Percentiles rank a stretch among this genome's conserved stretches.
phyloP scores from a whole-genome alignment of 2,113 vertebrate genomes.

The Coreoperca whiteheadi region DNA sequence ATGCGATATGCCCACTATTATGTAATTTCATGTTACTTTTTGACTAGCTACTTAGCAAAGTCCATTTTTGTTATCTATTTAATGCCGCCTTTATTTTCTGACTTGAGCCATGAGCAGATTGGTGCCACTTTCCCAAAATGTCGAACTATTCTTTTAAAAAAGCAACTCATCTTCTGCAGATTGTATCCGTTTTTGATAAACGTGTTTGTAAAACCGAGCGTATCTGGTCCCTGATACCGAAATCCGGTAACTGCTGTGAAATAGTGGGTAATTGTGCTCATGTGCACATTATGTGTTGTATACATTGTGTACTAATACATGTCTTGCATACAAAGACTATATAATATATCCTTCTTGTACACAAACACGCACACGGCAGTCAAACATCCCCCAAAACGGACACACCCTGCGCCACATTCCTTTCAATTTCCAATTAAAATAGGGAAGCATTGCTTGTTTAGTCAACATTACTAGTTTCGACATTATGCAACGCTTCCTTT shows the following conservation, averaged over 20 bases:
- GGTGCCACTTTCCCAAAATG: neutral
- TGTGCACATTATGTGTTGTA: neutral
- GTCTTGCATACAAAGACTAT: neutral
- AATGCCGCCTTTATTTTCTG: neutral
- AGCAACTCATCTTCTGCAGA: neutral
- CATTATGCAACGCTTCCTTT: constrained; percentile 53
- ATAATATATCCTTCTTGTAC: too few relatives aligned
- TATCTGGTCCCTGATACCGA: neutral
- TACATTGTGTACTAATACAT: neutral
- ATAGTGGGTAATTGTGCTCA: neutral
- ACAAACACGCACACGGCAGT: neutral
- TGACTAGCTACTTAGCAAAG: neutral
- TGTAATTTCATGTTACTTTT: neutral
- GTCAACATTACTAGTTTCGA: constrained; percentile 7
- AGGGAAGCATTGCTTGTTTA: constrained; percentile 50
- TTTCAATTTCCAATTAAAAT: constrained; percentile 40
- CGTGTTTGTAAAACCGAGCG: neutral
- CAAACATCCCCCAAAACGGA: neutral
- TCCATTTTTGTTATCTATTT: neutral
- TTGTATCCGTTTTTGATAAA: neutral
- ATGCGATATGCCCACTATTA: neutral
- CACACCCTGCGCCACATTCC: constrained; percentile 52
- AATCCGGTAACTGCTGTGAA: neutral
- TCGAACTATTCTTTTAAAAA: neutral
- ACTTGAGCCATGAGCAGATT: neutral